Base-by-base conservation (phyloP, 2,113 vertebrate species). In the Poeciliopsis prolifica region DNA sequence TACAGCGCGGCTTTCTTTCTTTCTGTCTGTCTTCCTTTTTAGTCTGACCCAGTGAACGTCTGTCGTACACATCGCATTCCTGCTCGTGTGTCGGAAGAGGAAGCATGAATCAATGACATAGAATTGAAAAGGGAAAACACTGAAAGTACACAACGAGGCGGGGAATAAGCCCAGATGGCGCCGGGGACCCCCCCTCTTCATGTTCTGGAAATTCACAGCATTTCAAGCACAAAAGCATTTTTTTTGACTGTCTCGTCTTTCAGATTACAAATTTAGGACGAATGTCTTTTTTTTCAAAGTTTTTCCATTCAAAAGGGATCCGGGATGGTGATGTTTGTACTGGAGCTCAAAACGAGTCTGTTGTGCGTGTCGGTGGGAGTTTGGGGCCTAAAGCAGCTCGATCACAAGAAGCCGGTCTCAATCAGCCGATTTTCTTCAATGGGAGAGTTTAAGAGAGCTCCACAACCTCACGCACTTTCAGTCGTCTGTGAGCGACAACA, bases 171-270 rank as follows among this genome's bases (percentile, higher is more conserved):
- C 66, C 61, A 82, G 1, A 58, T 60, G 42, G 9, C n/a, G 19
- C 14, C 65, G 83, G 92, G 92, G 87, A 66, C 54, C 64, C 60
- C 60, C 86, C 58, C 22, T 48, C 44, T 28, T 71, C 42, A 30
- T 42, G 12, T 70, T 75, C 65, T 89, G 91, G 92, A 93, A 92
- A 92, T 92, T 90, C 79, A 84, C 83, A 76, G 60, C 30, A 33
- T 74, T 71, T 84, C 31, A 71, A 71, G 3, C 17, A 0, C 22
- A 64, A 14, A 42, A 42, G 33, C 78, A 3, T 42, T 54, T 69
- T 61, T 60, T 58, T 63, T 61, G 69, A 69, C 73, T 80, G 19
- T 65, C 66, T 80, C 42, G 51, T 54, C 14, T 70, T 5, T 44
- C 7, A 73, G 1, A 77, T 74, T 24, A 74, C 8, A 76, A 12